Evolutionary conservation across 23 tunicate species (phyloP).

Genomic region (Halocynthia roretzi): DNA sequence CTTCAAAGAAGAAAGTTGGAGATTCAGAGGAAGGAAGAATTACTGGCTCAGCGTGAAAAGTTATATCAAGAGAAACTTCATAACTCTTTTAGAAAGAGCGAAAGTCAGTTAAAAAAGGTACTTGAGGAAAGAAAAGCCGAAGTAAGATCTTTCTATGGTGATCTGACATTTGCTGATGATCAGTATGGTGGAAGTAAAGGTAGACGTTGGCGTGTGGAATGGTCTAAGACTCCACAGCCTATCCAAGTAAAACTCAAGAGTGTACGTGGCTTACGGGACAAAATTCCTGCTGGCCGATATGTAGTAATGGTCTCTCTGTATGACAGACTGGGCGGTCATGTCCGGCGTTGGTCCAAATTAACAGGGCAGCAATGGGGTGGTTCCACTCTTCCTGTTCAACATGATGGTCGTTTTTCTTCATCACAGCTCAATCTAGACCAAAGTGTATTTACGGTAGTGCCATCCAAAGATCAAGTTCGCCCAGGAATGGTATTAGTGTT

Average conservation of each 20-base stretch:
- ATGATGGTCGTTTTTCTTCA: conserved; percentile 68
- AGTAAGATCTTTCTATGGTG: conserved; percentile 85
- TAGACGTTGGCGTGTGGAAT: conserved; percentile 77
- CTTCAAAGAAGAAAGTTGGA: conserved; percentile 44
- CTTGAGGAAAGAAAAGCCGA: conserved; percentile 82
- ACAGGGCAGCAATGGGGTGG: conserved; percentile 97
- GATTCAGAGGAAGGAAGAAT: conserved; percentile 40
- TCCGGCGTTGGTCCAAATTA: conserved; percentile 71
- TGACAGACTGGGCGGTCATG: conserved; percentile 96
- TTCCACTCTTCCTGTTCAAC: conserved; percentile 80
- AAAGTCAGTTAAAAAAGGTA: conserved; percentile 57
- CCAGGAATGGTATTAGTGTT: conserved; percentile 94
- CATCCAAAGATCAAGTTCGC: conserved; percentile 76
- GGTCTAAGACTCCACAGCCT: conserved; percentile 98
- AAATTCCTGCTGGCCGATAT: conserved; percentile 82
- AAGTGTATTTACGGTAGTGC: conserved; percentile 89
- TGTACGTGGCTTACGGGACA: conserved; percentile 81
- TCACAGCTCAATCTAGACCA: conserved; percentile 66
- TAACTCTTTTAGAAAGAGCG: conserved; percentile 77
- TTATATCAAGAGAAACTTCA: conserved; percentile 55
- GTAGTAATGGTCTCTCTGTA: conserved; percentile 91
- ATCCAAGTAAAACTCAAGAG: conserved; percentile 78
- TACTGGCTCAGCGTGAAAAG: conserved; percentile 34
- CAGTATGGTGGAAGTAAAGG: conserved; percentile 97
- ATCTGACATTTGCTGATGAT: conserved; percentile 68